Conservation (phyloP, 1,140 invertebrate species). For the Lepidotrigona ventralis region DNA sequence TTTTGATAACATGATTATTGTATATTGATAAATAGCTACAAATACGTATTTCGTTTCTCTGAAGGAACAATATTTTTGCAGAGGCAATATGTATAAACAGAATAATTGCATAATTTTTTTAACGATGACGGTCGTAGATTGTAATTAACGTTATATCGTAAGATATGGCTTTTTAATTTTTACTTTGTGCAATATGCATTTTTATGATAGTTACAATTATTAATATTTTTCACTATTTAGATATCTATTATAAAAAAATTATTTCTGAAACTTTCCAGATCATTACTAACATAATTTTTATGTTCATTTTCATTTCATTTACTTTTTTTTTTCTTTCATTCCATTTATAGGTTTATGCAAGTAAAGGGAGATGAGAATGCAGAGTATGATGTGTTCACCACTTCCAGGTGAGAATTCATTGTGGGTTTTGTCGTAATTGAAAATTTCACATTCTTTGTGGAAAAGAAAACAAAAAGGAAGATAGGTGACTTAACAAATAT, state of each 20-base stretch:
- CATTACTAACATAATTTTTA: conserved; percentile 50
- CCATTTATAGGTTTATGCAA: conserved; percentile 77
- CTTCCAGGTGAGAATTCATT: conserved; percentile 76
- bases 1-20: not conserved
- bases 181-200: not conserved
- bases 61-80: conserved; percentile 33
- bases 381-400: conserved; percentile 78
- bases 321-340: conserved; percentile 73
- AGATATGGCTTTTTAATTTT: not conserved
- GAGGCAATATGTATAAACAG: conserved; percentile 37
- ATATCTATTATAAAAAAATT: not conserved
- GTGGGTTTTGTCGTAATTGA: conserved; percentile 38
- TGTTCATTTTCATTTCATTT: conserved; percentile 67
- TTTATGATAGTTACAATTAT: not conserved
- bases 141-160: not conserved
- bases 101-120: not conserved
- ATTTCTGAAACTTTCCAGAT: conserved; percentile 11
- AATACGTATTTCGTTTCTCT: not conserved
- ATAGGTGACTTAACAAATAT: conserved; percentile 13
- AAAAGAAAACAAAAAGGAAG: not conserved
- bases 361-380: conserved; percentile 76
- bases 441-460: not conserved
- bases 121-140: too few species aligned
- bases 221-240: not conserved
- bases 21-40: not conserved